These are phyloP conservation scores for Tachyglossus aculeatus DNA, from an alignment of 2,797 vertebrate genomes.

Conservation along the genomic window DNA sequence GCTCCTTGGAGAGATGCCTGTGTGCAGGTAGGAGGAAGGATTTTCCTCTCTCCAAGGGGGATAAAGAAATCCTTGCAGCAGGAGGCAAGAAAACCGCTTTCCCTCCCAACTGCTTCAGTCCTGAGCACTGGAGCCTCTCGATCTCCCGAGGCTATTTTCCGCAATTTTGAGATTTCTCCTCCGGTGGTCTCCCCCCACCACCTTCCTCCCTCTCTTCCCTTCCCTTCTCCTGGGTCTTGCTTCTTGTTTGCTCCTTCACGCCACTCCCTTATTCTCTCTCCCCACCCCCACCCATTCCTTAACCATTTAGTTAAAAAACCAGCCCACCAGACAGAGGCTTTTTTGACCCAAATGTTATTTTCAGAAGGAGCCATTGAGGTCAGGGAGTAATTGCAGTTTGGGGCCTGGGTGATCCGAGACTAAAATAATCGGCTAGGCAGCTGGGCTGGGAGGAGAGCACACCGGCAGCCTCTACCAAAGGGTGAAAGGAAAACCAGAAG, in stretches of 20 bases:
- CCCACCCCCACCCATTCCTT: constrained; percentile 74
- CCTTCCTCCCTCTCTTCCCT: constrained; percentile 35
- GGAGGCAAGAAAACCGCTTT: neutral
- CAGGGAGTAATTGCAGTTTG: constrained; percentile 77
- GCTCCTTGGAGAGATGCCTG: too few species aligned
- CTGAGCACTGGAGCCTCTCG: neutral
- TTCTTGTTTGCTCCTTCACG: constrained; percentile 51
- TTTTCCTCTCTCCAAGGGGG: neutral
- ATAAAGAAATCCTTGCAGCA: neutral
- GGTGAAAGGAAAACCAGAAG: constrained; percentile 26
- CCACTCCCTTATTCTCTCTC: constrained; percentile 54
- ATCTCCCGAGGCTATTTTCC: neutral
- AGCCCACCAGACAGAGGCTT: constrained; percentile 82
- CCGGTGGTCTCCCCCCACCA: neutral
- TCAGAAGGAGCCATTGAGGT: constrained; percentile 79
- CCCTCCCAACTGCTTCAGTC: neutral
- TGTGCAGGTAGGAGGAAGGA: neutral
- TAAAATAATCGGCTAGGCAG: constrained; percentile 75
- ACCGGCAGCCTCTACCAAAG: constrained; percentile 51
- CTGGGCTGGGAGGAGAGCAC: constrained; percentile 67
- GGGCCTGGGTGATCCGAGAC: constrained; percentile 69
- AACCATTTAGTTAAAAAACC: constrained; percentile 77
- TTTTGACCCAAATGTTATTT: constrained; percentile 78
- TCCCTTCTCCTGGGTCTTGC: constrained; percentile 52
- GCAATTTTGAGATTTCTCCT: neutral